Evolutionary conservation across 1,140 invertebrate species (phyloP), one percentile per base, ranked within the genome.

Genomic region (Eriosoma lanigerum): DNA sequence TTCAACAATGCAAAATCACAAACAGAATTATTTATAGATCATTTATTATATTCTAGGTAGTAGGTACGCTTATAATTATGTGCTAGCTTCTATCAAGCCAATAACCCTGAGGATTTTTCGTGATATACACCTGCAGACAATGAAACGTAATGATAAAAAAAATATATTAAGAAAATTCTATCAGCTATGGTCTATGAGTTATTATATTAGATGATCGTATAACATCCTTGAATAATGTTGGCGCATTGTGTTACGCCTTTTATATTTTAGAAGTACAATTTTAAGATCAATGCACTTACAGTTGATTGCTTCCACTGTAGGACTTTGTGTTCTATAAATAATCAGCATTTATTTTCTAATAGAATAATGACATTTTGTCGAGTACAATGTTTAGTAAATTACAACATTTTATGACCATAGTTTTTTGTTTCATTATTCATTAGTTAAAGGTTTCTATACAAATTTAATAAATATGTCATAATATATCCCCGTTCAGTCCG

Each of bases 71-170:
- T 72, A 72, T 72, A 72, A 72, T 72, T 46, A 44, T 76, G n/a
- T 24, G 29, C 24, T 58, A n/a, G 38, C 32, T 58, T n/a, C 52
- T 24, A 75, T 75, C 50, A 38, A 75, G 50, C 72, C 72, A 75
- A 75, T 58, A 76, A 52, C 72, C 72, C 21, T 44, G 50, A 76
- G 52, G 72, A 76, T 56, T 76, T 76, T 76, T 76, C 72, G 54
- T 58, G 50, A 56, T 24, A n/a, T 24, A 58, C 12, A 54, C 32
- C n/a, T 38, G n/a, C n/a, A n/a, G 29, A 76, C 50, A 76, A 76
- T 58, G 72, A 76, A 76, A 38, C n/a, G 32, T 58, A 58, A 76
- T 56, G 54, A 24, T 58, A 76, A 76, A 38, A 73, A 73, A 12
- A 50, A 50, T 50, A 72, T 50, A 10, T 26, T 52, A 52, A 73